These are phyloP conservation scores for Scarus forsteni DNA, from an alignment of 2,797 vertebrate species.

Conservation along the genomic window DNA sequence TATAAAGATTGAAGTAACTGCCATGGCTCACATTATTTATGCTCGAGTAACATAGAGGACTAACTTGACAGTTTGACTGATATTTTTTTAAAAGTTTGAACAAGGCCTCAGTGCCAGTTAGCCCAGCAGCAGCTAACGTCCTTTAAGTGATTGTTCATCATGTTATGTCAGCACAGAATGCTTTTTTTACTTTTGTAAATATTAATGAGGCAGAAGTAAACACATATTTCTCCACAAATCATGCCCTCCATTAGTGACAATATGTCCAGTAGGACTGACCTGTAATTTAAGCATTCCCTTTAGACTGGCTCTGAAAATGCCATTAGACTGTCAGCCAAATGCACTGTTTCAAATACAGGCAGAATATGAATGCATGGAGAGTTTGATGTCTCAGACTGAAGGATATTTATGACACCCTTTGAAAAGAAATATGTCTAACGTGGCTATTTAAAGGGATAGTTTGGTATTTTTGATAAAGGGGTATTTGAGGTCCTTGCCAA, in stretches of 20 bases:
- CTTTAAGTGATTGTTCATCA: constrained; percentile 70
- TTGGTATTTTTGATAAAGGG: no score
- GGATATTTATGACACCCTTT: background rate
- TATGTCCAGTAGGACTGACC: constrained; percentile 40
- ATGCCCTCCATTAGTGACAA: constrained; percentile 57
- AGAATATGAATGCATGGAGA: constrained; percentile 25
- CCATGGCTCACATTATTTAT: constrained; percentile 16
- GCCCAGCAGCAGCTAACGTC: constrained; percentile 28
- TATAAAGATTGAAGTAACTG: constrained; percentile 11
- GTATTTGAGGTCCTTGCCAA: no score
- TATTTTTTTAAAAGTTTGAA: constrained; percentile 41
- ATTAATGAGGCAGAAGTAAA: constrained; percentile 58
- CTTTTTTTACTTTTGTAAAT: constrained; percentile 39
- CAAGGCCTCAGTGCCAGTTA: constrained; percentile 44
- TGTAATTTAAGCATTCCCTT: constrained; percentile 35
- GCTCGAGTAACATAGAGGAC: constrained; percentile 34
- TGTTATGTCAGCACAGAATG: constrained; percentile 40
- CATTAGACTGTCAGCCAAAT: constrained; percentile 29
- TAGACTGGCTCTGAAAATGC: constrained; percentile 27
- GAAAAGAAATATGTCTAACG: no score
- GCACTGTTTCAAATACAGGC: constrained; percentile 13
- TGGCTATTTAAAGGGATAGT: no score
- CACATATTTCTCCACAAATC: constrained; percentile 56
- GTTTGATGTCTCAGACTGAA: background rate
- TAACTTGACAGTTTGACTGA: constrained; percentile 46